Conservation (phyloP, 2,797 vertebrate species). For the Crypturellus tataupa region DNA sequence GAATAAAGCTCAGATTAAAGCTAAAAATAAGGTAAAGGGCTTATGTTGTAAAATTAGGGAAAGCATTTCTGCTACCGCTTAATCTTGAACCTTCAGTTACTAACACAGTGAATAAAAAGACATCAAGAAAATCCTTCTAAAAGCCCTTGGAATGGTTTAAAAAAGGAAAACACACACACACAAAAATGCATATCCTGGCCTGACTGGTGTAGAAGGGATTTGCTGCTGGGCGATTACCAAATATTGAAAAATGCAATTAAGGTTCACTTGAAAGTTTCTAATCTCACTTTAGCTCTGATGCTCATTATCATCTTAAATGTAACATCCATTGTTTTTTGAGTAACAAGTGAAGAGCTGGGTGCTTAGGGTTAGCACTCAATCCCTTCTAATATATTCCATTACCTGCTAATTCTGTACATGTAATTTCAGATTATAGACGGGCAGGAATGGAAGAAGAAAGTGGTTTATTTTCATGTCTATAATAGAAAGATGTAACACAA, state of each 20-base stretch:
- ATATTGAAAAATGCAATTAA: conserved; percentile 64
- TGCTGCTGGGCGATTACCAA: conserved; percentile 1
- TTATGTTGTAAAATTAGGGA: conserved; percentile 13
- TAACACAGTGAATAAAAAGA: background rate
- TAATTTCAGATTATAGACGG: background rate
- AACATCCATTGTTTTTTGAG: conserved; percentile 23
- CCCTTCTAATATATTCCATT: conserved; percentile 25
- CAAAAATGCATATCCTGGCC: background rate
- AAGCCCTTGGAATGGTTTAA: conserved; percentile 19
- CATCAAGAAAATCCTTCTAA: conserved; percentile 37
- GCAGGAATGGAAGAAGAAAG: background rate
- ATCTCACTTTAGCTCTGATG: conserved; percentile 42
- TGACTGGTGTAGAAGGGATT: conserved; percentile 29
- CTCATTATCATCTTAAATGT: conserved; percentile 22
- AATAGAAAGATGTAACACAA: background rate
- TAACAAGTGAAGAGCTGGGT: background rate
- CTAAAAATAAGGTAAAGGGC: background rate
- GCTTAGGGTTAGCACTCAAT: background rate
- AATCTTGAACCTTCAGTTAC: conserved; percentile 21
- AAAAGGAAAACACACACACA: background rate
- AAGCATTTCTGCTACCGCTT: background rate
- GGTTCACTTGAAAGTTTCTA: conserved; percentile 49
- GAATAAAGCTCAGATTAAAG: conserved; percentile 3
- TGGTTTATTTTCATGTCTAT: background rate
- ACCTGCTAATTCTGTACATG: background rate